Base-by-base conservation (phyloP, 2,113 vertebrate genomes). In the Trogon melanurus region DNA sequence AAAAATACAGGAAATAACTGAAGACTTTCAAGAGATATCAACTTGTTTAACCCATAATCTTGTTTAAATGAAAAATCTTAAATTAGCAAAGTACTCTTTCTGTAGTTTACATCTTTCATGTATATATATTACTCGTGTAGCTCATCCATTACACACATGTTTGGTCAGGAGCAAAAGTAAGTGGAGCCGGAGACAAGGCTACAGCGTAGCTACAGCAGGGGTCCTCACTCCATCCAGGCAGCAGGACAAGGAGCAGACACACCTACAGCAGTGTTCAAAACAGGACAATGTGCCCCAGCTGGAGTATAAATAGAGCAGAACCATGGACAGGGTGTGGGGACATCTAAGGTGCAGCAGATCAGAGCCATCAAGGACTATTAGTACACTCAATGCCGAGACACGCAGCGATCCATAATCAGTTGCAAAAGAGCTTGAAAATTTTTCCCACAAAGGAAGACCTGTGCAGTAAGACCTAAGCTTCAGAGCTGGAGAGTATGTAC, bases 121-220 rank as follows among this genome's bases (percentile, higher is more conserved):
- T 45, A 4, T 10, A 3, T 25, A 1, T 25, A 16, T 64, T 51
- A 29, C 16, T 76, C 32, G 27, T 27, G 23, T 71, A 60, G 0
- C 3, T 21, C 20, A 56, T 3, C 6, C 1, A 0, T 45, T 61
- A n/a, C 1, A 2, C 29, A 19, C 2, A 9, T 15, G 41, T 47
- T 76, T 25, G 66, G 11, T 34, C 12, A 74, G 44, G 74, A 82
- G 26, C 7, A 60, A 73, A 85, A 73, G 45, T 47, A 60, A 11
- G 15, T 10, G 15, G 18, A 71, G 29, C 14, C 29, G 65, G 45
- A 64, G 26, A 26, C n/a, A 67, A 32, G 1, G 8, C n/a, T 54
- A 36, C 36, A 72, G 27, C 45, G 7, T 6, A 58, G 9, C 22
- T 74, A 9, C 44, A 64, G 16, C 16, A 12, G 23, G 9, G 11